Percentiles rank a stretch among this genome's conserved stretches.
Evolutionary conservation across 2,888 invertebrate genomes (phyloP).

Genomic region (Callinectes sapidus): DNA sequence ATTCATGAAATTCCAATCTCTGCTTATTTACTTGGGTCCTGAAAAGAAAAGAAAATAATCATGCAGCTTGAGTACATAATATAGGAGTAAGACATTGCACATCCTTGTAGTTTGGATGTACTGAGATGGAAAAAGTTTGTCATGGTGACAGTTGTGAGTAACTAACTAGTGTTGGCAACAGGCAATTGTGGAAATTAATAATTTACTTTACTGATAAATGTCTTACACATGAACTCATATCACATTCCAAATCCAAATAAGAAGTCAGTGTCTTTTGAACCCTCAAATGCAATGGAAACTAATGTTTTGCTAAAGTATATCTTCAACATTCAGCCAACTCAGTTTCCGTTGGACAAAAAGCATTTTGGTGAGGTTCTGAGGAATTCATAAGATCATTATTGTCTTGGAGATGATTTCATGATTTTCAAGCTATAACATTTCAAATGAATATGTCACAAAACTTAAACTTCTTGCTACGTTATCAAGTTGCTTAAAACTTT

Average conservation of each 20-base stretch:
- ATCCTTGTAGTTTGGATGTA: neutral
- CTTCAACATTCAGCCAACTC: neutral
- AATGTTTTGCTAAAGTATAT: neutral
- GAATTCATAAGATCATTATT: too few species aligned
- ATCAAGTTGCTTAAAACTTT: too few species aligned
- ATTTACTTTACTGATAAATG: neutral
- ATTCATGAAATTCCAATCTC: neutral
- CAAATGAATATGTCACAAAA: too few species aligned
- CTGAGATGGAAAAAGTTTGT: neutral
- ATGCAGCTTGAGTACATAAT: neutral
- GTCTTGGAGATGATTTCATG: too few species aligned
- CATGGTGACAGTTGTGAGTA: neutral
- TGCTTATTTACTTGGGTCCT: neutral
- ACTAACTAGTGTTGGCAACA: neutral
- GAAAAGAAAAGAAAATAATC: neutral
- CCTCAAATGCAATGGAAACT: neutral
- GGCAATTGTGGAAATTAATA: neutral
- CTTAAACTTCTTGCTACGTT: too few species aligned
- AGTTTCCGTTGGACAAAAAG: neutral
- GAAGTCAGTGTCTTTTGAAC: neutral
- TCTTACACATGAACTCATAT: neutral
- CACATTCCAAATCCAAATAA: neutral
- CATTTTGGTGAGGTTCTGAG: too few species aligned
- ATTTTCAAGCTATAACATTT: too few species aligned
- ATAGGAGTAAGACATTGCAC: neutral